Evolutionary conservation across 2,888 invertebrate species (phyloP).

Genomic region (Geophilus truncorum): DNA sequence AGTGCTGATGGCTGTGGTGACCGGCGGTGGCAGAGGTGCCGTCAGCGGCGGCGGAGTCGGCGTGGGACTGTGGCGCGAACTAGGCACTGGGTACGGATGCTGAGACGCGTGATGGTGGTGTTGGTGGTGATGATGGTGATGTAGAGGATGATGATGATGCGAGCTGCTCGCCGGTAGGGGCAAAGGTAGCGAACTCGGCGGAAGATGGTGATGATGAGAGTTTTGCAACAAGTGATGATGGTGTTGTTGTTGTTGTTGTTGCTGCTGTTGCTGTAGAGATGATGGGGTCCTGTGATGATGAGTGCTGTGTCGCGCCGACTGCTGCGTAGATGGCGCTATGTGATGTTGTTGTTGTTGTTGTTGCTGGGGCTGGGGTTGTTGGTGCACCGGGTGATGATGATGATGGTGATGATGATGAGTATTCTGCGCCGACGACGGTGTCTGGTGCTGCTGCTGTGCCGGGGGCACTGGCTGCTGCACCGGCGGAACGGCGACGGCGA

Average conservation of each 20-base stretch:
- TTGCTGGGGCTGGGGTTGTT: constrained; percentile 14
- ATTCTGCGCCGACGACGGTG: neutral
- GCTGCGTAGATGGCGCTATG: neutral
- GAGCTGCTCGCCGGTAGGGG: neutral
- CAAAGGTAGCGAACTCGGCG: neutral
- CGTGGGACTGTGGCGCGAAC: constrained; percentile 52
- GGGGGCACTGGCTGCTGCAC: constrained; percentile 14
- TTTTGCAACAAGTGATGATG: neutral
- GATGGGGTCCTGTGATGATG: neutral
- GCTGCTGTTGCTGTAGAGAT: neutral
- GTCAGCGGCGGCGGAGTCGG: constrained; percentile 37
- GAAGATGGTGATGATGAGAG: constrained; percentile 2
- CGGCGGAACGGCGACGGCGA: neutral
- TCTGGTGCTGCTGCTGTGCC: neutral
- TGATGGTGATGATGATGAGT: neutral
- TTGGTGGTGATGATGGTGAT: neutral
- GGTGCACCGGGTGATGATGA: constrained; percentile 29
- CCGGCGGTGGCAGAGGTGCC: constrained; percentile 11
- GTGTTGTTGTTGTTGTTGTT: constrained; percentile 2
- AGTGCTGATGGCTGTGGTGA: constrained; percentile 33
- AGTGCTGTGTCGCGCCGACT: neutral
- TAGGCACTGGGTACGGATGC: constrained; percentile 54
- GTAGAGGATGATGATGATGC: constrained; percentile 14
- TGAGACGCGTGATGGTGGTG: constrained; percentile 31
- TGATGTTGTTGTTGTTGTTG: neutral